These are phyloP conservation scores for Amblyornis subalaris DNA, from an alignment of 2,113 vertebrate genomes.

Conservation along the genomic window DNA sequence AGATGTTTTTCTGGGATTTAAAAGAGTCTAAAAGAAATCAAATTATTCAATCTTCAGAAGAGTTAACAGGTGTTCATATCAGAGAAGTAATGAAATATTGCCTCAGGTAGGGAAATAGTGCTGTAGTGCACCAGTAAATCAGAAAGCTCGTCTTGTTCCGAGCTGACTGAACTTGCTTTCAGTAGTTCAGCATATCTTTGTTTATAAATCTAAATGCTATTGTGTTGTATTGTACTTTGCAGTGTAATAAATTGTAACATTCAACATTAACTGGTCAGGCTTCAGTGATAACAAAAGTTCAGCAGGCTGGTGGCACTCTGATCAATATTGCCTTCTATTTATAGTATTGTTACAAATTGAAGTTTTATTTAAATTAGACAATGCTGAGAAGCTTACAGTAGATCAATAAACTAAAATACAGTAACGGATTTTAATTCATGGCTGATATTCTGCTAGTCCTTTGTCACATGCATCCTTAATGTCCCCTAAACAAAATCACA, in stretches of 20 bases:
- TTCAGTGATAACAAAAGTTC: slow-evolving; percentile 73
- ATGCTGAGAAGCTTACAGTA: slow-evolving; percentile 50
- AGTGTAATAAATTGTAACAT: slow-evolving; percentile 70
- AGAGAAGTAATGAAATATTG: background rate
- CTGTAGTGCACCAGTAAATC: background rate
- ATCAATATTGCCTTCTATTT: slow-evolving; percentile 77
- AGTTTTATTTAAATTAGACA: slow-evolving; percentile 80
- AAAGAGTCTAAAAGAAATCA: background rate
- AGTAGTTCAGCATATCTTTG: slow-evolving; percentile 26
- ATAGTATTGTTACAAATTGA: slow-evolving; percentile 77
- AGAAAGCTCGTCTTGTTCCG: background rate
- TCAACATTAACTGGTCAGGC: slow-evolving; percentile 72
- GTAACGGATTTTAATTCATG: slow-evolving; percentile 68
- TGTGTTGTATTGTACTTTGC: slow-evolving; percentile 50
- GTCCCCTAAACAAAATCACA: background rate
- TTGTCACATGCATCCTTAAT: slow-evolving; percentile 25
- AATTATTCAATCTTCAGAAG: slow-evolving; percentile 1
- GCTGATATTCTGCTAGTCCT: slow-evolving; percentile 28
- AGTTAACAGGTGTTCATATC: background rate
- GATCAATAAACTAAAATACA: slow-evolving; percentile 73
- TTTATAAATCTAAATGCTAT: slow-evolving; percentile 49
- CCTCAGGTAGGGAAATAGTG: background rate
- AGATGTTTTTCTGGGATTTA: slow-evolving; percentile 13
- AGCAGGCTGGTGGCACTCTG: slow-evolving; percentile 51
- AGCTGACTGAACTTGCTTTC: background rate